Evolutionary conservation across 2,888 invertebrate species (phyloP), one percentile per base, ranked within the genome.

Genomic region (Xylocampa areola): DNA sequence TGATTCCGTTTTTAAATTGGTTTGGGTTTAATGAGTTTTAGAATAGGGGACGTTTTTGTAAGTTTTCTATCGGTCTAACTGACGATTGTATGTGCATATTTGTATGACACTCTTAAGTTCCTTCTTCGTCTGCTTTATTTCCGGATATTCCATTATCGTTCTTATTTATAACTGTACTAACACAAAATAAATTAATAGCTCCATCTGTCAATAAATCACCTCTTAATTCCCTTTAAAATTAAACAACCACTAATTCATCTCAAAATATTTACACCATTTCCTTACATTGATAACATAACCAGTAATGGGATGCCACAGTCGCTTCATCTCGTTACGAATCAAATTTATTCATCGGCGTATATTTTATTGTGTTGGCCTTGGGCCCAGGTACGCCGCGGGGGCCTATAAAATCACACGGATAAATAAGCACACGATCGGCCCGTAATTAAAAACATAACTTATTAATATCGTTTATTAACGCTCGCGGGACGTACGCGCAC

Each of bases 361-460:
- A 88, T 91, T 90, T 92, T 92, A 91, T 89, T 89, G 87, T 88
- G 87, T 85, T 84, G 81, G 70, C 80, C 68, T 80, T 78, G 69
- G 73, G 80, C 80, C 75, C 59, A 41, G 36, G 60, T 23, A 79
- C 87, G 92, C 93, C 92, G 84, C 91, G 79, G 92, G 93, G 91
- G 87, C 83, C 89, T 84, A 94, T 93, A 92, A 92, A 92, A 92
- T 92, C 90, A 92, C 92, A 85, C 90, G 90, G 88, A 92, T 92
- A 93, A 92, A 92, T 93, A 93, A 91, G 82, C 82, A 76, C 69
- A 81, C 81, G 88, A 94, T 93, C 88, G 86, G 72, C 70, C 76
- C 86, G 84, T 93, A 94, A 93, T 94, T 93, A 93, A 94, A 93
- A 92, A 89, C 90, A 90, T 92, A 92, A 92, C 91, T 92, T 93